Evolutionary conservation across 2,113 vertebrate species (phyloP).

Genomic region (Cnemophilus loriae): DNA sequence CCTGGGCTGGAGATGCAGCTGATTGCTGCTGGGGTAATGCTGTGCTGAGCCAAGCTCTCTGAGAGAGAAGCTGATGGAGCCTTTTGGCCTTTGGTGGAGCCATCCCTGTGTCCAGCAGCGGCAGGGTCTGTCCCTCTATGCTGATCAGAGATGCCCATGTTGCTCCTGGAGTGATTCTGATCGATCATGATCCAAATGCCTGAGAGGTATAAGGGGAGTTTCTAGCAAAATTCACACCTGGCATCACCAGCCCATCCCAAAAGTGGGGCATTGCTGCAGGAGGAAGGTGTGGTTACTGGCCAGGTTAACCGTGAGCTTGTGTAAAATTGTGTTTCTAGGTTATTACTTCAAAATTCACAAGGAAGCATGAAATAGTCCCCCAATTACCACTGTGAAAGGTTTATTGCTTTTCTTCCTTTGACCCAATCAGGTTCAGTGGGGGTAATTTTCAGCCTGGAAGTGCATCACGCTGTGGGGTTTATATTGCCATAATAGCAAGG

Average conservation of each 20-base stretch:
- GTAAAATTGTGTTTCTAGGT: background rate
- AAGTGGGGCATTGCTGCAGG: background rate
- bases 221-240: background rate
- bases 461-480: slow-evolving; percentile 10
- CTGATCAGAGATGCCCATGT: background rate
- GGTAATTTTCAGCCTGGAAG: slow-evolving; percentile 20
- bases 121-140: background rate
- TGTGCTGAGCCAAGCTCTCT: rapidly evolving
- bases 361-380: background rate
- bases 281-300: background rate
- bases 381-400: background rate
- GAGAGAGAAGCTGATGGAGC: background rate
- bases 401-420: slow-evolving; percentile 12
- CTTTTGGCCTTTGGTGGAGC: background rate
- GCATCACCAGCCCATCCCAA: background rate
- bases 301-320: background rate
- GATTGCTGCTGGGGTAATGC: background rate
- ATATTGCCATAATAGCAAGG: background rate
- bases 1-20: background rate
- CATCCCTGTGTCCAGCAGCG: background rate
- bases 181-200: rapidly evolving
- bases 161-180: background rate
- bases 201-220: background rate
- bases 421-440: background rate
- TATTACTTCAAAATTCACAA: background rate